These are phyloP conservation scores for Dicrostonyx torquatus DNA, from an alignment of 2,797 vertebrate species.

Conservation along the genomic window DNA sequence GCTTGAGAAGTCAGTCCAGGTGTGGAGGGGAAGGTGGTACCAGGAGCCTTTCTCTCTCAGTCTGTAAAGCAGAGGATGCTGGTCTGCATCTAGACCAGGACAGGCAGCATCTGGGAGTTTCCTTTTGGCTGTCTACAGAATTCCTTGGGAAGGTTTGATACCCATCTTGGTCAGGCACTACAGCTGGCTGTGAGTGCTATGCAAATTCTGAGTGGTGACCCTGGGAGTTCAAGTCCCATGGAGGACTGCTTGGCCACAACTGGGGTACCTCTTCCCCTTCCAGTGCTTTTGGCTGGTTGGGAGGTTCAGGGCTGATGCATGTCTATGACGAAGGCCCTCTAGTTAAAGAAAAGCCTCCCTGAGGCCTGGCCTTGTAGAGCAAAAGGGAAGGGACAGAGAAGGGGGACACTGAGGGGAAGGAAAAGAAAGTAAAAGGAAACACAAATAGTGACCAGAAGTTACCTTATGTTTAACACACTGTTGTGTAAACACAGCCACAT, in stretches of 20 bases:
- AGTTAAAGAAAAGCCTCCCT: background rate
- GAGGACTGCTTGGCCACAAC: background rate
- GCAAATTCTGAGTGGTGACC: background rate
- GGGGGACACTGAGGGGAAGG: too few relatives aligned
- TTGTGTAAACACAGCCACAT: fast-evolving
- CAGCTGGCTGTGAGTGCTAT: background rate
- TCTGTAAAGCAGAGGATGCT: background rate
- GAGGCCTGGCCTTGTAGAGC: background rate
- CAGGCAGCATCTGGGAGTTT: background rate
- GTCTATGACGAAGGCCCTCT: background rate
- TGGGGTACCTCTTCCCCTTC: background rate
- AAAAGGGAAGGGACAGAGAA: background rate
- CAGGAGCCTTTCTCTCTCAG: background rate
- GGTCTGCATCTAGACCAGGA: background rate
- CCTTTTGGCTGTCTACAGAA: background rate
- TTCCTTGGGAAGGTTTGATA: background rate
- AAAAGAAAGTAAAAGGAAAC: background rate
- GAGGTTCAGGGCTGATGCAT: background rate
- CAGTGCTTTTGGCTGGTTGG: background rate
- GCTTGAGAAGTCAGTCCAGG: background rate
- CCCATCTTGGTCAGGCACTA: background rate
- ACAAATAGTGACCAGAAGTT: background rate
- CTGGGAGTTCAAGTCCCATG: background rate
- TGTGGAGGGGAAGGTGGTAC: background rate
- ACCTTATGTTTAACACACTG: too few relatives aligned